Base-by-base conservation (phyloP, 30 jellyfish, hydroid and myxozoan genomes). In the Hydractinia echinata region DNA sequence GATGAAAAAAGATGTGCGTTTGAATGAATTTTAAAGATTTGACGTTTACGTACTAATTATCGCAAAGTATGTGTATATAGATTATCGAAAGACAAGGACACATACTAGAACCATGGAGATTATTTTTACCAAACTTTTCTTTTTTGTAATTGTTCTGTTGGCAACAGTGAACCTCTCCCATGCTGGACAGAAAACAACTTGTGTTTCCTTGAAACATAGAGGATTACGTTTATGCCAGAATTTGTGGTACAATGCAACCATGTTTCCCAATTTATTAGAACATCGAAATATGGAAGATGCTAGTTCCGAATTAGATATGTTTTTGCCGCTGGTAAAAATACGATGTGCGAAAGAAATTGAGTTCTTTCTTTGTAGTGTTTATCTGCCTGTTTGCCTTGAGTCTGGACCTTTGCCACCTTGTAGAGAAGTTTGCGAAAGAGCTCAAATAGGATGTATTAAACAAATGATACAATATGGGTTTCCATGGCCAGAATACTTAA, bases 271-370 rank as follows among this genome's bases (percentile, higher is more conserved):
- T 77, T 80, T 86, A 30, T 76, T 92, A 53, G 67, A 84, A 10
- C 96, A 92, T 70, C 85, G 98, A 61, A 92, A 87, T 82, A 95
- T 83, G 76, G 98, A 92, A 74, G 98, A 92, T 83, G 96, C 98
- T 7, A 94, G 94, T 56, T 76, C 77, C 5, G 98, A 92, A 87
- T 87, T 92, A 7, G 87, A 78, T 18, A 92, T 77, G 69, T 92
- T 92, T 66, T 73, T 71, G 51, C 98, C 98, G 5, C 88, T 92
- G 19, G 91, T 92, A 10, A 85, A 92, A 79, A 94, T 92, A 54
- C 68, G 68, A 61, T 92, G 98, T 54, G 85, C 98, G 19, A 82
- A 77, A 79, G 86, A 86, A 62, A 80, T 92, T 66, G 86, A 92
- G 68, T 86, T 87, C 80, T 92, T 92, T 79, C 79, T 92, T 66